phyloP scores from a whole-genome alignment of 1,140 invertebrate species.

The Episyrphus balteatus region DNA sequence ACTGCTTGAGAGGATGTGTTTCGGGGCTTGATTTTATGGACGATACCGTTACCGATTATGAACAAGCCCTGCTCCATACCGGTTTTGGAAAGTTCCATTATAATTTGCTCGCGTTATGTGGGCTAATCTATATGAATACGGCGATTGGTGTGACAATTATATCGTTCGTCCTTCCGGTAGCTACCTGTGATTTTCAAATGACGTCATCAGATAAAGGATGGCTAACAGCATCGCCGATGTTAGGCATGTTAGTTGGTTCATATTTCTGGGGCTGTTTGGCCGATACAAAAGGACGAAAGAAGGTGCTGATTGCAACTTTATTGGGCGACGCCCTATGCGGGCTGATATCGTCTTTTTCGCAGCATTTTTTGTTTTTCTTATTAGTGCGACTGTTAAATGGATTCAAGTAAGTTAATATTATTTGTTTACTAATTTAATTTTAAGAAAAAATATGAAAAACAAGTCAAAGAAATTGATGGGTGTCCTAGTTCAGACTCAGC shows the following conservation, averaged over 20 bases:
- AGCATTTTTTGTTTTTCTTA: constrained; percentile 63
- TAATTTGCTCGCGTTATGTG: constrained; percentile 53
- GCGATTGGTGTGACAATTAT: constrained; percentile 78
- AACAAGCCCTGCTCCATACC: constrained; percentile 33
- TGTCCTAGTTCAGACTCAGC: no score
- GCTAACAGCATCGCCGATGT: constrained; percentile 63
- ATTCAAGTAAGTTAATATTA: constrained; percentile 58
- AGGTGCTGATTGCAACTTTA: constrained; percentile 62
- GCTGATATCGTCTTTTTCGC: constrained; percentile 61
- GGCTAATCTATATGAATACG: constrained; percentile 61
- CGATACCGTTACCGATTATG: constrained; percentile 16
- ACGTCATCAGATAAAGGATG: constrained; percentile 61
- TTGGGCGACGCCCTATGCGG: constrained; percentile 66
- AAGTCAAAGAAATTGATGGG: no score
- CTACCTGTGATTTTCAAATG: constrained; percentile 65
- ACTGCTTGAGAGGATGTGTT: neutral
- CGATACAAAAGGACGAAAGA: constrained; percentile 66
- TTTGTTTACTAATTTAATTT: no score
- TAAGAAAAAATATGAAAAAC: no score
- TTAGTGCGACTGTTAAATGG: constrained; percentile 70
- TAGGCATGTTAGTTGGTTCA: constrained; percentile 80
- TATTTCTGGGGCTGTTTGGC: constrained; percentile 81
- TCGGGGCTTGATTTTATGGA: constrained; percentile 21
- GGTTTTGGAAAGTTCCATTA: constrained; percentile 73
- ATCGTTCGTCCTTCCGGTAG: constrained; percentile 64